A percentile compares a stretch with the other conserved stretches of the same genome.
phyloP scores from a whole-genome alignment of 2,888 invertebrate species.

The Parascotia fuliginaria region DNA sequence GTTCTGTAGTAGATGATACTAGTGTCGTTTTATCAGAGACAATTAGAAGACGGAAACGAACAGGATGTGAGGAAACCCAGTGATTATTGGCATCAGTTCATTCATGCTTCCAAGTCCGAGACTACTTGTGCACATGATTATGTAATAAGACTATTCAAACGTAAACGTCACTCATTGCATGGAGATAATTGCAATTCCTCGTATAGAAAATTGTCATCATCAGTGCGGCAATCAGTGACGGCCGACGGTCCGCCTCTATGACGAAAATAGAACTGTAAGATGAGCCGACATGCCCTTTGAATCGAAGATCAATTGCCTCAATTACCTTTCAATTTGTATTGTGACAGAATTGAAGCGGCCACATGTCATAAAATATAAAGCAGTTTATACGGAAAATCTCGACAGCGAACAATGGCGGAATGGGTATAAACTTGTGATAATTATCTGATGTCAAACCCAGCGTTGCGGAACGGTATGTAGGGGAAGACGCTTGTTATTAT shows the following conservation, averaged over 20 bases:
- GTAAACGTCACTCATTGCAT: slow-evolving; percentile 63
- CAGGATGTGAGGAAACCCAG: slow-evolving; percentile 68
- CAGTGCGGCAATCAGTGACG: background rate
- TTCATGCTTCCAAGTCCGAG: slow-evolving; percentile 28
- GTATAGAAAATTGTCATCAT: slow-evolving; percentile 17
- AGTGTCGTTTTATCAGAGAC: slow-evolving; percentile 9
- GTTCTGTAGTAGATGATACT: slow-evolving; percentile 20
- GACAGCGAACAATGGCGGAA: slow-evolving; percentile 74
- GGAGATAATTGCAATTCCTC: slow-evolving; percentile 24
- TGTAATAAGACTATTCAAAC: slow-evolving; percentile 38
- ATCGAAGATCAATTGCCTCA: slow-evolving; percentile 50
- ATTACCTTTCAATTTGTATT: slow-evolving; percentile 40
- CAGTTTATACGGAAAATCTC: slow-evolving; percentile 69
- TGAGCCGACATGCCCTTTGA: slow-evolving; percentile 18
- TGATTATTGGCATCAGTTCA: slow-evolving; percentile 44
- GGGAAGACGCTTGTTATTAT: slow-evolving; percentile 76
- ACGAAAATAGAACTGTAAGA: slow-evolving; percentile 8
- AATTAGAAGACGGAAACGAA: slow-evolving; percentile 36
- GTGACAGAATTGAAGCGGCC: slow-evolving; percentile 16
- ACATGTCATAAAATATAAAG: slow-evolving; percentile 57
- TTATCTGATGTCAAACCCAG: slow-evolving; percentile 78
- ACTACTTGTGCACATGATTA: slow-evolving; percentile 39
- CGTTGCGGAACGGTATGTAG: slow-evolving; percentile 79
- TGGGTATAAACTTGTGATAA: slow-evolving; percentile 78
- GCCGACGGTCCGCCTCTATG: background rate